Evolutionary conservation across 1,140 invertebrate genomes (phyloP).

Genomic region (Colletes gigas): DNA sequence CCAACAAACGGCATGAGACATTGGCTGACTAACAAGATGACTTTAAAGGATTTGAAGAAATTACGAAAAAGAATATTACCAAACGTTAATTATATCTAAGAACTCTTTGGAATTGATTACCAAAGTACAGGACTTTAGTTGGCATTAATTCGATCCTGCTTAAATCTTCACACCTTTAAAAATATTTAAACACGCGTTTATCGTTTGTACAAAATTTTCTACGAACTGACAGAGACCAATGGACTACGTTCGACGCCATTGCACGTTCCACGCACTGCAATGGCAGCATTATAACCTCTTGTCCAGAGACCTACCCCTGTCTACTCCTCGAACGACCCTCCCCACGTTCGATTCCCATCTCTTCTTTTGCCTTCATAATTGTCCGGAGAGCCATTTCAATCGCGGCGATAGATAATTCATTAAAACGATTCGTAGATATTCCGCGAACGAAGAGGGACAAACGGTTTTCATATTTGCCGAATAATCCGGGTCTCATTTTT

Average conservation of each 20-base stretch:
- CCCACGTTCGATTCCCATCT: not conserved
- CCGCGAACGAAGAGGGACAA: slow-evolving; percentile 4
- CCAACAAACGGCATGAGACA: too few relatives aligned
- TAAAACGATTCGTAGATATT: slow-evolving; percentile 46
- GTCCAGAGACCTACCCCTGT: not conserved
- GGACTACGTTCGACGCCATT: slow-evolving; percentile 55
- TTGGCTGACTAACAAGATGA: too few relatives aligned
- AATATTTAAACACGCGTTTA: too few relatives aligned
- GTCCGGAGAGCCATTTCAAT: slow-evolving; percentile 45
- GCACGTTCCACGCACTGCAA: slow-evolving; percentile 47
- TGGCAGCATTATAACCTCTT: slow-evolving; percentile 16
- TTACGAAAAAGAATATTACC: too few relatives aligned
- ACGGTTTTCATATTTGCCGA: not conserved
- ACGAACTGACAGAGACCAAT: not conserved
- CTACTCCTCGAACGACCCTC: not conserved
- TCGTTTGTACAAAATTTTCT: too few relatives aligned
- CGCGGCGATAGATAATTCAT: slow-evolving; percentile 59
- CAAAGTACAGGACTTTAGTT: too few relatives aligned
- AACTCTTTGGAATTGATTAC: too few relatives aligned
- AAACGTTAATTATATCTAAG: too few relatives aligned
- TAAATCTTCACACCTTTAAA: too few relatives aligned
- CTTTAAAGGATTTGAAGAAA: too few relatives aligned
- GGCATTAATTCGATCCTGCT: too few relatives aligned
- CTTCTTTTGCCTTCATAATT: slow-evolving; percentile 29
- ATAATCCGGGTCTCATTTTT: not conserved